These are phyloP conservation scores for Ophioninae sp. DNA, from an alignment of 2,888 invertebrate genomes.

Conservation along the genomic window DNA sequence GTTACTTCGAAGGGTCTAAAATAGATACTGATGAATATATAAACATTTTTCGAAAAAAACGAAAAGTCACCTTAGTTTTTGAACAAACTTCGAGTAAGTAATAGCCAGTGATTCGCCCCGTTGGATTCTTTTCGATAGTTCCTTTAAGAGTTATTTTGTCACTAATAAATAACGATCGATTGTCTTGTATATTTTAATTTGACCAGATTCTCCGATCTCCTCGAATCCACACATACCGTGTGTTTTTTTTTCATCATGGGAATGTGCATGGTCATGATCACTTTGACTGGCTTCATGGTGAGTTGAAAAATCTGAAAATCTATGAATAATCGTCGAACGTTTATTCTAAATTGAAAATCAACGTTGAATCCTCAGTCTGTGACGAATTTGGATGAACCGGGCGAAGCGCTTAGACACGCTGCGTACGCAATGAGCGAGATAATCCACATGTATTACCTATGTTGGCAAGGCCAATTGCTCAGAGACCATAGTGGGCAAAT, in stretches of 20 bases:
- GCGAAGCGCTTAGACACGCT: conserved; percentile 49
- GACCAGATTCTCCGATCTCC: conserved; percentile 35
- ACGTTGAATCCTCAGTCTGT: conserved; percentile 38
- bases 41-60: too few species aligned
- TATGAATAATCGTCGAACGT: neutral
- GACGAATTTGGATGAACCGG: conserved; percentile 46
- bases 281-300: conserved; percentile 60
- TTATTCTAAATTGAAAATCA: neutral
- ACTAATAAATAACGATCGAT: neutral
- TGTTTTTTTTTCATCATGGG: conserved; percentile 48
- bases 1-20: too few species aligned
- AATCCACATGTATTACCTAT: conserved; percentile 52
- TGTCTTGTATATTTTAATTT: conserved; percentile 8
- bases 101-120: neutral
- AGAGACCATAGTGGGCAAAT: conserved; percentile 58
- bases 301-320: conserved; percentile 8
- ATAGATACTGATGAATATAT: too few species aligned
- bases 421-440: conserved; percentile 51
- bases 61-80: too few species aligned
- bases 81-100: too few species aligned
- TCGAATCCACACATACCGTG: conserved; percentile 43
- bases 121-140: neutral
- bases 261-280: conserved; percentile 48
- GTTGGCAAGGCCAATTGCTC: conserved; percentile 57
- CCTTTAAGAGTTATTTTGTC: neutral